Percentiles rank a stretch among this genome's conserved stretches.
Evolutionary conservation across 2,888 invertebrate species (phyloP).

Genomic region (Rhimphoctona megacephalus): DNA sequence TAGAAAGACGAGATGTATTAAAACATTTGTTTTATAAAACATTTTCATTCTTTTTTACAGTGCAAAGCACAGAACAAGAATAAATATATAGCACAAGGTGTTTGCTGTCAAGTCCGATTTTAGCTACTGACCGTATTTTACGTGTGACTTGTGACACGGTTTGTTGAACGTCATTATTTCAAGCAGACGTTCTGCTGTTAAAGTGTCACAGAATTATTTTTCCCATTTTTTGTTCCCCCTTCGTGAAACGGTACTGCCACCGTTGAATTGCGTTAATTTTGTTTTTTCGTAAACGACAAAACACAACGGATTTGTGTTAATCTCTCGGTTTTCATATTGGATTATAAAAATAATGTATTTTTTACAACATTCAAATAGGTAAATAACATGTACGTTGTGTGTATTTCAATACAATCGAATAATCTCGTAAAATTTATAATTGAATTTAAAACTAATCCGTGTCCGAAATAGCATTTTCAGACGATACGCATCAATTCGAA

Average conservation of each 20-base stretch:
- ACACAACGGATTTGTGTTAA: not conserved
- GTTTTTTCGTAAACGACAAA: conserved; percentile 14
- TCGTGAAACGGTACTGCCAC: conserved; percentile 57
- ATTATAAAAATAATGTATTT: conserved; percentile 65
- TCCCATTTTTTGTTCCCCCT: not conserved
- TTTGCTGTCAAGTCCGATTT: conserved; percentile 50
- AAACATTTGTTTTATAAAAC: conserved; percentile 44
- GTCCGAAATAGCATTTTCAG: conserved; percentile 32
- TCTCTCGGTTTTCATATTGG: not conserved
- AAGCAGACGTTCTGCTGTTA: conserved; percentile 74
- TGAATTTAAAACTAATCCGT: conserved; percentile 51
- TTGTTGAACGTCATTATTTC: conserved; percentile 80
- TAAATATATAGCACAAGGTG: conserved; percentile 14
- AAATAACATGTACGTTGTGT: conserved; percentile 61
- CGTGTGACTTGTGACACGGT: conserved; percentile 67
- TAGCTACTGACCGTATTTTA: conserved; percentile 68
- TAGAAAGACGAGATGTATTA: conserved; percentile 51
- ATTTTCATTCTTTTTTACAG: conserved; percentile 14
- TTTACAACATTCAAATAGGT: conserved; percentile 59
- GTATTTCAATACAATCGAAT: conserved; percentile 66
- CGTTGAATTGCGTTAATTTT: conserved; percentile 36
- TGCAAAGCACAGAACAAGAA: not conserved
- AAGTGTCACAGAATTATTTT: conserved; percentile 63
- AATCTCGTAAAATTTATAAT: conserved; percentile 59
- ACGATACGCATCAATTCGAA: conserved; percentile 20